A percentile compares a stretch with the other conserved stretches of the same genome.
Evolutionary conservation across 2,888 invertebrate species (phyloP).

Genomic region (Eristalinus aeneus): DNA sequence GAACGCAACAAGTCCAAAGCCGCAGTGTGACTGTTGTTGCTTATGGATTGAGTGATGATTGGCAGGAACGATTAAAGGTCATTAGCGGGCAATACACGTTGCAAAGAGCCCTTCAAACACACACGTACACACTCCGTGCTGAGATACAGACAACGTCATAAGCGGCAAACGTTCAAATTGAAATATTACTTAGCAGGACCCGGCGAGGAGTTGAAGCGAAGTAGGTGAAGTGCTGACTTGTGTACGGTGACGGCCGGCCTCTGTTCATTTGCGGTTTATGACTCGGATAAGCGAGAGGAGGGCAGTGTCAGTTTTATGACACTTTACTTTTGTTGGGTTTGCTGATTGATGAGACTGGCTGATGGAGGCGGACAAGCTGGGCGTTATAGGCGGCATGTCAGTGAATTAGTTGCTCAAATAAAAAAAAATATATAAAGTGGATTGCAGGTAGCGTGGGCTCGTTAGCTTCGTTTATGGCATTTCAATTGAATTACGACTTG

Average conservation of each 20-base stretch:
- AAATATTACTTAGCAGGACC: slow-evolving; percentile 20
- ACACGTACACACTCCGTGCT: neutral
- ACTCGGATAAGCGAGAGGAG: neutral
- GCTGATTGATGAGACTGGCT: neutral
- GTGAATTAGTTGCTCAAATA: neutral
- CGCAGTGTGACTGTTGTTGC: slow-evolving; percentile 1
- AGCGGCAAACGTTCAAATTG: slow-evolving; percentile 27
- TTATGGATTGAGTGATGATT: slow-evolving; percentile 39
- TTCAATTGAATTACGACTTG: neutral
- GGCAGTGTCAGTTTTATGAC: neutral
- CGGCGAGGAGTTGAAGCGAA: neutral
- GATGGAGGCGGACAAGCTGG: neutral
- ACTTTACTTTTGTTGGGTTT: neutral
- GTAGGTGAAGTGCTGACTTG: neutral
- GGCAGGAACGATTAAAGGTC: slow-evolving; percentile 34
- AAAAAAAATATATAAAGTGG: no score
- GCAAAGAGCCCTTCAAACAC: neutral
- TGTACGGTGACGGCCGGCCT: neutral
- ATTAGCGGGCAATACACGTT: slow-evolving; percentile 42
- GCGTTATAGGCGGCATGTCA: neutral
- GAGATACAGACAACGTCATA: neutral
- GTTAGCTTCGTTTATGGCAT: neutral
- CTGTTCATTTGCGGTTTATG: neutral
- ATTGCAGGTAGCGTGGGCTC: neutral
- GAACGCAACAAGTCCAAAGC: slow-evolving; percentile 29